phyloP scores from a whole-genome alignment of 2,113 vertebrate species.

The Epinephelus cyanopodus region DNA sequence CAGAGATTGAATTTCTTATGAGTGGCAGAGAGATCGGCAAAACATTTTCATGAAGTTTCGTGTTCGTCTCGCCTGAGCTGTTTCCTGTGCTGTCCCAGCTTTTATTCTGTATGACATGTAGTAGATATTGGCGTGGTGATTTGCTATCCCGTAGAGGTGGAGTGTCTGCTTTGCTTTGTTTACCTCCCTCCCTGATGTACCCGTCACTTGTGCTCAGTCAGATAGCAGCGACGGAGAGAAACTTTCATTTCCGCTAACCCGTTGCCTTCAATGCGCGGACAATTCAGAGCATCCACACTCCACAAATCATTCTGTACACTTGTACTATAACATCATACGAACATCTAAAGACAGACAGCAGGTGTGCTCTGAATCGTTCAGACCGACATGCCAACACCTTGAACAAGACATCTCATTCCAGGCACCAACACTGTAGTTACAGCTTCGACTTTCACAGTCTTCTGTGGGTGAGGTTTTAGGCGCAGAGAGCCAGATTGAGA shows the following conservation, averaged over 20 bases:
- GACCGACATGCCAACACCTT: constrained; percentile 53
- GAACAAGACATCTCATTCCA: constrained; percentile 56
- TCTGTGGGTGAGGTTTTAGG: constrained; percentile 49
- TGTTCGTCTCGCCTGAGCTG: constrained; percentile 50
- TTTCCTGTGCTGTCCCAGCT: constrained; percentile 53
- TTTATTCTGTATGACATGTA: constrained; percentile 64
- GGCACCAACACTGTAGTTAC: constrained; percentile 5
- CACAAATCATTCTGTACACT: constrained; percentile 50
- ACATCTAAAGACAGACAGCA: constrained; percentile 26
- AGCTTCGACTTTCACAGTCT: constrained; percentile 35
- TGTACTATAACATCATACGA: constrained; percentile 35
- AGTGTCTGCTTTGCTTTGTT: constrained; percentile 71
- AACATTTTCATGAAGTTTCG: constrained; percentile 51
- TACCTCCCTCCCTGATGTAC: constrained; percentile 68
- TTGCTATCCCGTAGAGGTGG: constrained; percentile 62
- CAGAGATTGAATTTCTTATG: constrained; percentile 48
- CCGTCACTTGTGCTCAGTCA: constrained; percentile 67
- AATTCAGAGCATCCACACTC: constrained; percentile 22
- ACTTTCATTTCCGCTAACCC: constrained; percentile 70
- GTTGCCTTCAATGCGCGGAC: constrained; percentile 33
- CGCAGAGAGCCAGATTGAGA: constrained; percentile 72
- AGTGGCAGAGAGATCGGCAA: constrained; percentile 38
- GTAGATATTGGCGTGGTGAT: constrained; percentile 62
- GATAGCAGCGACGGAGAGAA: constrained; percentile 56
- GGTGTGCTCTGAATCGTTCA: constrained; percentile 36